phyloP scores from a whole-genome alignment of 2,113 vertebrate genomes.

The Semnornis frantzii region DNA sequence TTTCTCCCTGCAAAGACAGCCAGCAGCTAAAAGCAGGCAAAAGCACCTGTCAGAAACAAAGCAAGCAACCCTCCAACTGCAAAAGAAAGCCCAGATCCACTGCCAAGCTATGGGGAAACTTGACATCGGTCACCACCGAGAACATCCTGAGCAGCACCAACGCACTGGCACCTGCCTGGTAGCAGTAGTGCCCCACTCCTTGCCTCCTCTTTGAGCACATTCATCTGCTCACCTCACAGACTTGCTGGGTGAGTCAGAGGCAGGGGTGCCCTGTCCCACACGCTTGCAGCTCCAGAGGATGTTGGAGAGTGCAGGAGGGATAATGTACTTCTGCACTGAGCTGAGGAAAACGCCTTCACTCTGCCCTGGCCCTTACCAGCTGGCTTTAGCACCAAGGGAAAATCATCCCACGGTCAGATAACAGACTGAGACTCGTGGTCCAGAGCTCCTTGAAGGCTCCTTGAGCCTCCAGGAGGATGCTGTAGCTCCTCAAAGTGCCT shows the following conservation, averaged over 20 bases:
- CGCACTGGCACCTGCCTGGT: accelerated
- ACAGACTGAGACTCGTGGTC: neutral
- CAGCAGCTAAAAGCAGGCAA: neutral
- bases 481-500: neutral
- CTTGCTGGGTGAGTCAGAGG: accelerated
- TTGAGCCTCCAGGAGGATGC: neutral
- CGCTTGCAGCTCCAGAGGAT: accelerated
- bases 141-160: neutral
- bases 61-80: too few species aligned
- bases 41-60: neutral
- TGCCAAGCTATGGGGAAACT: accelerated
- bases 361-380: neutral
- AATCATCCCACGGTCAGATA: neutral
- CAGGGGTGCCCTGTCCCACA: neutral
- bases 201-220: accelerated
- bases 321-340: accelerated
- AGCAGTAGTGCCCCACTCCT: accelerated
- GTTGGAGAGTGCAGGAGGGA: accelerated
- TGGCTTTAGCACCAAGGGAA: neutral
- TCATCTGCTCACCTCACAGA: accelerated
- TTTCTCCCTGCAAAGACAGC: neutral
- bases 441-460: neutral
- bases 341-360: neutral
- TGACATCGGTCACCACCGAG: accelerated
- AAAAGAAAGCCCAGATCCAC: accelerated